Conservation (phyloP, 2,113 vertebrate species). For the Sylvilagus bachmani region DNA sequence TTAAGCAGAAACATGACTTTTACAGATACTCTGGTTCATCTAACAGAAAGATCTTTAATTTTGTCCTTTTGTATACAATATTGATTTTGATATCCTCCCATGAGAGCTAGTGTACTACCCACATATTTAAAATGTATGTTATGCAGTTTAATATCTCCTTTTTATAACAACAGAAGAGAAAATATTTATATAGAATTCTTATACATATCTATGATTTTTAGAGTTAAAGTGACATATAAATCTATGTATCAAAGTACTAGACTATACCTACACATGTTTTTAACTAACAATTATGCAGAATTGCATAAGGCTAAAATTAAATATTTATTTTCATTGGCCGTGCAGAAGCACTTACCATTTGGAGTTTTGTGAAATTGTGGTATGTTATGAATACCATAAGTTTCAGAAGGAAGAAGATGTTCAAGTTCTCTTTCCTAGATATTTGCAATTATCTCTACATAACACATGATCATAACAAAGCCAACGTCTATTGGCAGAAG, state of each 20-base stretch:
- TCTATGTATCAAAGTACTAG: not conserved
- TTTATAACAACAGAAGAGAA: not conserved
- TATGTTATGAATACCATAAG: not conserved
- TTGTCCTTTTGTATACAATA: not conserved
- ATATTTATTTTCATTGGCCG: not conserved
- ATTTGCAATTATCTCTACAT: not conserved
- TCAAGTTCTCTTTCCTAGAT: not conserved
- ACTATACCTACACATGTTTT: not conserved
- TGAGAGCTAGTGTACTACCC: not conserved
- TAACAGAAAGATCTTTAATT: not conserved
- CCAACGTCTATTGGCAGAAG: not conserved
- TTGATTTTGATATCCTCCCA: not conserved
- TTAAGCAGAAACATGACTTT: not conserved
- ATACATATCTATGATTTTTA: not conserved
- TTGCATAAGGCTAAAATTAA: not conserved
- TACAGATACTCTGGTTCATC: not conserved
- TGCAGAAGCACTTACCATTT: not conserved
- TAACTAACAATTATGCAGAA: not conserved
- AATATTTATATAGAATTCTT: slow-evolving; percentile 8
- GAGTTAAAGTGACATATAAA: not conserved
- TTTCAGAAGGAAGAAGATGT: not conserved
- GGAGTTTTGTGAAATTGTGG: not conserved
- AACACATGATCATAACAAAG: not conserved
- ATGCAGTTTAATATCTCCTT: not conserved
- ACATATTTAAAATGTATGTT: not conserved